Evolutionary conservation across 2,888 invertebrate species (phyloP), one percentile per base, ranked within the genome.

Genomic region (Beris morrisii): DNA sequence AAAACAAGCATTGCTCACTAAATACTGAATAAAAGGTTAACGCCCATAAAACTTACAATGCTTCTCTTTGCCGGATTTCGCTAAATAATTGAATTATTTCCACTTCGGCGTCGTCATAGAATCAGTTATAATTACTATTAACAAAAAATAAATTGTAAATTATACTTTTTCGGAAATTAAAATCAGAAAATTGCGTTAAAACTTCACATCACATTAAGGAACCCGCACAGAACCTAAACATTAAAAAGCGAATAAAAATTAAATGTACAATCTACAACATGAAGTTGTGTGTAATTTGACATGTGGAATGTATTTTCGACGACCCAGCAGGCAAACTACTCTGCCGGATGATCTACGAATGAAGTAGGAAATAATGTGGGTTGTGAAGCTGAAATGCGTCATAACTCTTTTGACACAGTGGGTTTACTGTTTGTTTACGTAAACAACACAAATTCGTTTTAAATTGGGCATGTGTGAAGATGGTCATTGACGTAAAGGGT

Each of bases 31-130:
- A 61, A 61, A 61, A 61, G 61, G 61, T 61, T 61, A 50, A 61
- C 61, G 61, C 61, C 61, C 61, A 61, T 50, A 12, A 15, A 9
- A 61, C 61, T 61, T 61, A 61, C 61, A 61, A 50, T 50, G 61
- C 61, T 38, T 61, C 61, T 61, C 38, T 38, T 43, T 12, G 12
- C 0, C n/a, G n/a, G 43, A 43, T 43, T 43, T 56, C 28, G 31
- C 53, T 53, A 31, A n/a, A 22, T n/a, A 53, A 2, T 52, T 9
- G 12, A 59, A 30, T 46, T 58, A 28, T 6, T 38, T 15, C 57
- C 45, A 12, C 15, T n/a, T n/a, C 13, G 13, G 1, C 48, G 48
- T 6, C 48, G n/a, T 48, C 48, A 48, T 13, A 15, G n/a, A 48
- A 12, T 5, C 5, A 4, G 11, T 15, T 22, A 5, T 22, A 9